Evolutionary conservation across 2,113 vertebrate genomes (phyloP).

Genomic region (Falco punctatus): DNA sequence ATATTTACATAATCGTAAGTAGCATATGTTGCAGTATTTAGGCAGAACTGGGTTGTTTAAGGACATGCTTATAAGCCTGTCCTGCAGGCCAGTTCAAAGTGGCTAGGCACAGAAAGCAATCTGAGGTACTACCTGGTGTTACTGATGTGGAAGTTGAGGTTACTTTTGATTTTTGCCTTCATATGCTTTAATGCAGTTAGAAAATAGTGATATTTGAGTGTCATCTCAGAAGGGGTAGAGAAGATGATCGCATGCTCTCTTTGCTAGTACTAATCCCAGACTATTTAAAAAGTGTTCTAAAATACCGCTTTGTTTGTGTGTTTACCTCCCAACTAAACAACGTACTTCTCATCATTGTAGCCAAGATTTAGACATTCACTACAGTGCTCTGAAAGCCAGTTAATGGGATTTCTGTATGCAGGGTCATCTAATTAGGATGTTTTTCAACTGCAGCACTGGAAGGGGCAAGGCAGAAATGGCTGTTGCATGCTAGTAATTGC

Average conservation of each 20-base stretch:
- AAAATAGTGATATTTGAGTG: neutral
- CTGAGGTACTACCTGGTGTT: neutral
- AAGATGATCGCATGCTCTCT: neutral
- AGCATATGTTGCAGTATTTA: neutral
- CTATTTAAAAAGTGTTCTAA: neutral
- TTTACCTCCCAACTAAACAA: constrained; percentile 9
- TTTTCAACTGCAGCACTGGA: constrained; percentile 5
- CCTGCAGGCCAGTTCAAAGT: neutral
- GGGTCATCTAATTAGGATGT: constrained; percentile 19
- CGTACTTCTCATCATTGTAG: neutral
- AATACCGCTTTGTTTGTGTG: neutral
- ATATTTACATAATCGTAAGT: neutral
- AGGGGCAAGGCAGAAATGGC: neutral
- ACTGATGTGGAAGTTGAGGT: neutral
- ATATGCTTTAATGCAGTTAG: neutral
- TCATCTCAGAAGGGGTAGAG: neutral
- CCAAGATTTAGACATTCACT: neutral
- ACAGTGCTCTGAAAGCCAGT: neutral
- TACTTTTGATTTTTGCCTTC: neutral
- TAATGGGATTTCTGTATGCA: neutral
- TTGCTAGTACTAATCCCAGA: neutral
- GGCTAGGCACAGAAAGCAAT: neutral
- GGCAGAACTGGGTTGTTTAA: constrained; percentile 17
- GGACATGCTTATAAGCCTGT: neutral
- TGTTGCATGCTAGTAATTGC: neutral